Conservation (phyloP, 2,797 vertebrate species). For the Melanotaenia pygmaea region DNA sequence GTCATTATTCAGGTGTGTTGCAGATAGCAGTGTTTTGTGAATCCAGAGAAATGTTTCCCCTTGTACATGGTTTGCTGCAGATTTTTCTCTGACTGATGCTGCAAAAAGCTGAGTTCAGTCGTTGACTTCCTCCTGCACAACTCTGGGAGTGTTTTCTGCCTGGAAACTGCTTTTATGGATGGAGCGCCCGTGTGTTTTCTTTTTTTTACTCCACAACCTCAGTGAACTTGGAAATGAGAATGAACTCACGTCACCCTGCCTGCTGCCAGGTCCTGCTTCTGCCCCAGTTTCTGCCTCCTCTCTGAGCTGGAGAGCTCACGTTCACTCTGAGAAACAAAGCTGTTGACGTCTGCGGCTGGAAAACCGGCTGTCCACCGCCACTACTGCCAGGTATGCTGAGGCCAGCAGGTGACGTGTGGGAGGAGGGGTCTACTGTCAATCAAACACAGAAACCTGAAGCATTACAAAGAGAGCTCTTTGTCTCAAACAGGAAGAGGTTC, state of each 20-base stretch:
- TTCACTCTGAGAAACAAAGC: slow-evolving; percentile 13
- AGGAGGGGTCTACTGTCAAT: slow-evolving; percentile 6
- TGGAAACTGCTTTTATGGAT: slow-evolving; percentile 52
- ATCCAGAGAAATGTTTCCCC: background rate
- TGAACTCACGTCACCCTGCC: slow-evolving; percentile 65
- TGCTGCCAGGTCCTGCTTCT: slow-evolving; percentile 47
- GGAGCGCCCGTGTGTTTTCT: slow-evolving; percentile 5
- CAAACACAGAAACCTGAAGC: slow-evolving; percentile 15
- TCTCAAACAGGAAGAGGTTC: slow-evolving; percentile 55
- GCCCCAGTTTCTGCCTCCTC: slow-evolving; percentile 26
- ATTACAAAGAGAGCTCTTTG: slow-evolving; percentile 56
- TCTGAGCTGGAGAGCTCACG: slow-evolving; percentile 5
- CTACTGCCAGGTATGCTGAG: slow-evolving; percentile 2
- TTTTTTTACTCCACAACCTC: slow-evolving; percentile 58
- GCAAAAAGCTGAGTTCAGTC: slow-evolving; percentile 37
- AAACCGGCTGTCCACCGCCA: too few species aligned
- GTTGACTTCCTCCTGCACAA: slow-evolving; percentile 43
- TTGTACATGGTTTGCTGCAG: too few species aligned
- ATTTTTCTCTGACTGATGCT: slow-evolving; percentile 28
- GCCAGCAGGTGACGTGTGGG: slow-evolving; percentile 5
- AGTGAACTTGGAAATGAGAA: slow-evolving; percentile 61
- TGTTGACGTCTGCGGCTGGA: background rate
- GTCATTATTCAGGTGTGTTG: too few species aligned
- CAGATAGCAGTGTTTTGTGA: too few species aligned
- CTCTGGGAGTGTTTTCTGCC: slow-evolving; percentile 62